These are phyloP conservation scores for Erinaceus europaeus DNA, from an alignment of 2,113 vertebrate species.

Conservation along the genomic window DNA sequence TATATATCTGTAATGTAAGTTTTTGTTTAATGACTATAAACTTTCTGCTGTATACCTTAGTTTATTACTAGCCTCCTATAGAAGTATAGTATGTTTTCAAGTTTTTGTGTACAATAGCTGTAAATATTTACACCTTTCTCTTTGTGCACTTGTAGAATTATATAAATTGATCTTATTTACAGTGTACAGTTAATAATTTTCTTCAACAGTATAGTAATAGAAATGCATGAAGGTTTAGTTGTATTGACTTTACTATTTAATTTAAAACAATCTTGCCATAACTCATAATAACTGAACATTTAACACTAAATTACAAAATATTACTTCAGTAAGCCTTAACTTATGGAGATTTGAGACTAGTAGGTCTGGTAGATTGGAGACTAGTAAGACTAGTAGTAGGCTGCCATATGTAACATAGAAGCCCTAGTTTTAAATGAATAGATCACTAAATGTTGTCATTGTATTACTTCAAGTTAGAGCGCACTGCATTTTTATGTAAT, in stretches of 20 bases:
- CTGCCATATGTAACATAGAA: not conserved
- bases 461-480: not conserved
- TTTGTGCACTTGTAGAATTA: constrained; percentile 4
- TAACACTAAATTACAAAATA: not conserved
- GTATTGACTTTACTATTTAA: not conserved
- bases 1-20: not conserved
- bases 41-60: not conserved
- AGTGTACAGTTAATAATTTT: too few relatives aligned
- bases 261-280: not conserved
- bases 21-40: not conserved
- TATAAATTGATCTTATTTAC: not conserved
- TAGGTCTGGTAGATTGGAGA: not conserved
- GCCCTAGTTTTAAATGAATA: not conserved
- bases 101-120: not conserved
- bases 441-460: not conserved
- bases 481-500: constrained; percentile 22
- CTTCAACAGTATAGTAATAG: not conserved
- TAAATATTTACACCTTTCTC: constrained; percentile 9
- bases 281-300: too few relatives aligned
- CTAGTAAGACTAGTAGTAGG: not conserved
- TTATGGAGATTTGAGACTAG: not conserved
- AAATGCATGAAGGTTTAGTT: not conserved
- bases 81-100: not conserved
- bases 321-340: not conserved
- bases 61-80: not conserved